Percentiles rank a stretch among this genome's conserved stretches.
phyloP scores from a whole-genome alignment of 2,797 vertebrate species.

The Fratercula arctica region DNA sequence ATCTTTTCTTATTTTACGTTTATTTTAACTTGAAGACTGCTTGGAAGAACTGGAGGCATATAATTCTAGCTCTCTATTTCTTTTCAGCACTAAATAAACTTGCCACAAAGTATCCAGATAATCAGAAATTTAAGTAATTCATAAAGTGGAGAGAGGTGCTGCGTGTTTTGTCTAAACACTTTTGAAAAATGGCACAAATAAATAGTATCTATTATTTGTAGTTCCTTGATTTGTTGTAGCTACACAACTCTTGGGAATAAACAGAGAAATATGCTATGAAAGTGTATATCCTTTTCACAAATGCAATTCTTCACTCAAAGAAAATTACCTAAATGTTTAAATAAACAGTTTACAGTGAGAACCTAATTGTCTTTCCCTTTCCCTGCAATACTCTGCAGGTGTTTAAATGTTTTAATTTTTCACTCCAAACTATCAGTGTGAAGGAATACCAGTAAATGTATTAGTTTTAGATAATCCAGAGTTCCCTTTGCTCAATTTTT shows the following conservation, averaged over 20 bases:
- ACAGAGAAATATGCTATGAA: background rate
- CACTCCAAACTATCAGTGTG: conserved; percentile 46
- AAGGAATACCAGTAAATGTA: conserved; percentile 70
- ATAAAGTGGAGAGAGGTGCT: background rate
- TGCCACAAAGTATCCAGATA: background rate
- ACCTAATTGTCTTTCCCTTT: conserved; percentile 23
- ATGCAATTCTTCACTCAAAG: background rate
- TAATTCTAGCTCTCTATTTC: background rate
- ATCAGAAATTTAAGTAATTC: background rate
- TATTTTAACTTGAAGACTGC: background rate
- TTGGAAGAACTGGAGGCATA: background rate
- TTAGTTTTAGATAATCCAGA: conserved; percentile 74
- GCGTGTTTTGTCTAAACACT: background rate
- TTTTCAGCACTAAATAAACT: background rate
- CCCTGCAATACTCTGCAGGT: conserved; percentile 55
- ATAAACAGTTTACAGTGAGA: conserved; percentile 41
- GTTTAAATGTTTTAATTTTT: conserved; percentile 64
- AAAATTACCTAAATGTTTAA: conserved; percentile 54
- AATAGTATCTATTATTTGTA: background rate
- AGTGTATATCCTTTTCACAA: background rate
- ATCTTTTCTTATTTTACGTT: conserved; percentile 18
- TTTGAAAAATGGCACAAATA: background rate
- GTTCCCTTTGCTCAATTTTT: conserved; percentile 74
- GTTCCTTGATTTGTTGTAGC: background rate
- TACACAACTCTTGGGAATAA: background rate